Evolutionary conservation across 2,797 vertebrate genomes (phyloP), one percentile per base, ranked within the genome.

Genomic region (Dryobates pubescens): DNA sequence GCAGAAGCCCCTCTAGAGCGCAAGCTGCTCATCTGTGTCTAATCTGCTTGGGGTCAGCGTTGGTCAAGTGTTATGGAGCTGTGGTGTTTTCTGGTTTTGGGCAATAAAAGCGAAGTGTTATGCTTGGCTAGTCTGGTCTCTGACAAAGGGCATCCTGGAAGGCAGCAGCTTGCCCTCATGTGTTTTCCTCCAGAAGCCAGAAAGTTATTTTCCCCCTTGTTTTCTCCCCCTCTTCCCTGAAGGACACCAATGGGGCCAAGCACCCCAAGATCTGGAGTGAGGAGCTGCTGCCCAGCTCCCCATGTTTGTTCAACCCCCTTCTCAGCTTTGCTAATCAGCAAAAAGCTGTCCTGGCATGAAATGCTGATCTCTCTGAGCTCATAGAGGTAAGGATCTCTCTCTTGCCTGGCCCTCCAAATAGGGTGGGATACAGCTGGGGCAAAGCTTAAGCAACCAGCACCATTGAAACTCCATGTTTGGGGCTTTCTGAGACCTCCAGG

Each of bases 81-180:
- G 58, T 2, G 2, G 30, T 0, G 0, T 81, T 4, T 5, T 56
- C 47, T 3, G 1, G 18, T 38, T 86, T 83, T 19, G 41, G 76
- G 51, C 63, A 89, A 88, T 64, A 89, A 81, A 86, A 81, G 70
- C 1, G 1, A 88, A 73, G 64, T 43, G 32, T 47, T 17, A 56
- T 58, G 71, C 82, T 54, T 47, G 54, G 38, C 32, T 77, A 10
- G 76, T 54, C 3, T 0, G 2, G 4, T 54, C 81, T 74, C 9
- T 59, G 69, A 90, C 62, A 87, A 87, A 93, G 27, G 65, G 19
- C 30, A 51, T 45, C 45, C 54, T 45, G 56, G 38, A 86, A 82
- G n/a, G 54, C 73, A 82, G 22, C 45, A 54, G 62, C 32, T 30
- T 74, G 51, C 2, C 7, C 41, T 73, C 0, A 0, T 0, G 0